phyloP scores from a whole-genome alignment of 2,888 invertebrate species.

The Sussaba pulchella region DNA sequence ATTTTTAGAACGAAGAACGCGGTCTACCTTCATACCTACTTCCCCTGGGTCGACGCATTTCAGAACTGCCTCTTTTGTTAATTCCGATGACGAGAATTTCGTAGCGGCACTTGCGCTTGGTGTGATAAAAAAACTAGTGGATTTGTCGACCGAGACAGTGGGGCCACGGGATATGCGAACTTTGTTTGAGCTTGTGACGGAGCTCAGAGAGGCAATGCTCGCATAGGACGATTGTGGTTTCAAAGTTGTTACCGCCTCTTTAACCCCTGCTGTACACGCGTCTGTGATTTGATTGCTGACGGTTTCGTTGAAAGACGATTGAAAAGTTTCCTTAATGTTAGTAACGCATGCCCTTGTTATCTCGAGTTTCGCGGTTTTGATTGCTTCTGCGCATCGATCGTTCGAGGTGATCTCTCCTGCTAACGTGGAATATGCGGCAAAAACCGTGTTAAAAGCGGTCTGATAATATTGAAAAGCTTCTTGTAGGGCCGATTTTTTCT shows the following conservation, averaged over 20 bases:
- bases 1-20: background rate
- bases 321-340: background rate
- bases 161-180: background rate
- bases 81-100: background rate
- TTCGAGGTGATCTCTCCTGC: background rate
- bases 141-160: background rate
- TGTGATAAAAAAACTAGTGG: background rate
- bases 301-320: background rate
- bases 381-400: conserved; percentile 14
- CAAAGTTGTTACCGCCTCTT: background rate
- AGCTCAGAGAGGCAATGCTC: background rate
- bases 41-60: conserved; percentile 14
- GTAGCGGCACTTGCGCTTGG: background rate
- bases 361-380: background rate
- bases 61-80: background rate
- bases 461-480: conserved; percentile 30
- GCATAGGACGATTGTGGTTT: background rate
- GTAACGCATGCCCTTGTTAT: conserved; percentile 5
- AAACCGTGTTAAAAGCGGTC: conserved; percentile 31
- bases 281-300: background rate
- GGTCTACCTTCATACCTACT: background rate
- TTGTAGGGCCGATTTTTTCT: conserved; percentile 19
- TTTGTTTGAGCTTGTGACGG: conserved; percentile 8
- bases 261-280: background rate
- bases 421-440: conserved; percentile 20